These are phyloP conservation scores for Paratilapia polleni DNA, from an alignment of 2,113 vertebrate species.

Conservation along the genomic window DNA sequence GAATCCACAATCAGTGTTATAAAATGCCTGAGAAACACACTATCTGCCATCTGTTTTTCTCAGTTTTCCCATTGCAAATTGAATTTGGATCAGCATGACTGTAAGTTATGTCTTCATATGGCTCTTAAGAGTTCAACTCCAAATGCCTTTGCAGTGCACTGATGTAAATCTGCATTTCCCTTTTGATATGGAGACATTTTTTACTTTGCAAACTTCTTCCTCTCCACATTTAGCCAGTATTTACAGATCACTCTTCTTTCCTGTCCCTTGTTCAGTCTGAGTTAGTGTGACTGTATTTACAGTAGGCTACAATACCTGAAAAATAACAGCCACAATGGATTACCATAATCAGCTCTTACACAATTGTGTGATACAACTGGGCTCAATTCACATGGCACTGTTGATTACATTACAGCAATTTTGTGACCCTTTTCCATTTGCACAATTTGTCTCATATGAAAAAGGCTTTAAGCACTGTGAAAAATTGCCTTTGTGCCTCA, in stretches of 20 bases:
- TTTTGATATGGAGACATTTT: neutral
- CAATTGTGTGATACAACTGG: conserved; percentile 35
- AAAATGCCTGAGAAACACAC: conserved; percentile 45
- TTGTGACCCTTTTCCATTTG: conserved; percentile 58
- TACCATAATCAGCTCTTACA: conserved; percentile 45
- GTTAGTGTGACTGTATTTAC: neutral
- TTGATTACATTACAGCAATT: conserved; percentile 62
- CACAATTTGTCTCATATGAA: conserved; percentile 62
- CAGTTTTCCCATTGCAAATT: conserved; percentile 3
- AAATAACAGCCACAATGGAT: conserved; percentile 32
- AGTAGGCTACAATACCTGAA: conserved; percentile 35
- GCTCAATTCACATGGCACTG: conserved; percentile 34
- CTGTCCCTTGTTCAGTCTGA: neutral
- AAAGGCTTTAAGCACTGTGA: conserved; percentile 64
- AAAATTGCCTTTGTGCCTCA: conserved; percentile 68
- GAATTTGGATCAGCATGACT: conserved; percentile 20
- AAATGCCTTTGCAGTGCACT: neutral
- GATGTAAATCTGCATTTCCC: neutral
- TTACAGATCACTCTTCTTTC: neutral
- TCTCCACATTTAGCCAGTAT: neutral
- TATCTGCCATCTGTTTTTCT: conserved; percentile 53
- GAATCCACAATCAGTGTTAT: conserved; percentile 47
- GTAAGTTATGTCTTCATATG: conserved; percentile 3
- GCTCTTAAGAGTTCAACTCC: conserved; percentile 19
- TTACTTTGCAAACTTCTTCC: conserved; percentile 15